phyloP scores from a whole-genome alignment of 2,797 vertebrate species.

The Peromyscus nudipes region DNA sequence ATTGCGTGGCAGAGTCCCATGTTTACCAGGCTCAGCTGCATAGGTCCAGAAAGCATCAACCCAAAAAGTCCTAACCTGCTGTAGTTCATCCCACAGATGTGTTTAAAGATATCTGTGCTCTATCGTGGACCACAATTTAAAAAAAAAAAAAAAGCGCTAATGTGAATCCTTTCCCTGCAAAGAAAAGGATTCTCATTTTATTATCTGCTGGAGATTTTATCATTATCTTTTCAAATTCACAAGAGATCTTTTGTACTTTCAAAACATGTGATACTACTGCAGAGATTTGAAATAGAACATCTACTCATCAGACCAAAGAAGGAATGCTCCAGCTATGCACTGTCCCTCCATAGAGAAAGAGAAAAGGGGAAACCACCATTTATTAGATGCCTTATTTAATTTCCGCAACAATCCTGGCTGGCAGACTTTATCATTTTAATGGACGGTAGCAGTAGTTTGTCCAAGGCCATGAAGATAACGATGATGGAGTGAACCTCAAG shows the following conservation, averaged over 20 bases:
- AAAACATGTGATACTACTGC: not conserved
- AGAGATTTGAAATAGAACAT: not conserved
- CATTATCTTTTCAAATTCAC: constrained; percentile 8
- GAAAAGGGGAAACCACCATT: too few relatives aligned
- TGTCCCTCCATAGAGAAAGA: not conserved
- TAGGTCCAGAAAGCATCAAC: not conserved
- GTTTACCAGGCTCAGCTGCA: not conserved
- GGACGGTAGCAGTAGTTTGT: not conserved
- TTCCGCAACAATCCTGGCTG: not conserved
- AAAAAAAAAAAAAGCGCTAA: constrained; percentile 21
- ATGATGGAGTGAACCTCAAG: not conserved
- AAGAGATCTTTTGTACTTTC: not conserved
- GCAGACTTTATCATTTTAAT: not conserved
- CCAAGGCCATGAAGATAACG: not conserved
- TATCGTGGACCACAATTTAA: not conserved
- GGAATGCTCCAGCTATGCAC: not conserved
- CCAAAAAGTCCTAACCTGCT: not conserved
- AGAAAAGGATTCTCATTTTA: not conserved
- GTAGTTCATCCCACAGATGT: not conserved
- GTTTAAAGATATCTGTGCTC: not conserved
- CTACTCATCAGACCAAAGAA: not conserved
- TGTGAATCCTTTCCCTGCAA: not conserved
- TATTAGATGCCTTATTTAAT: not conserved
- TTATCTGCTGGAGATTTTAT: not conserved
- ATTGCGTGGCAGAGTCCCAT: not conserved